Base-by-base conservation (phyloP, 1,140 invertebrate species). In the Aphelinus certus region DNA sequence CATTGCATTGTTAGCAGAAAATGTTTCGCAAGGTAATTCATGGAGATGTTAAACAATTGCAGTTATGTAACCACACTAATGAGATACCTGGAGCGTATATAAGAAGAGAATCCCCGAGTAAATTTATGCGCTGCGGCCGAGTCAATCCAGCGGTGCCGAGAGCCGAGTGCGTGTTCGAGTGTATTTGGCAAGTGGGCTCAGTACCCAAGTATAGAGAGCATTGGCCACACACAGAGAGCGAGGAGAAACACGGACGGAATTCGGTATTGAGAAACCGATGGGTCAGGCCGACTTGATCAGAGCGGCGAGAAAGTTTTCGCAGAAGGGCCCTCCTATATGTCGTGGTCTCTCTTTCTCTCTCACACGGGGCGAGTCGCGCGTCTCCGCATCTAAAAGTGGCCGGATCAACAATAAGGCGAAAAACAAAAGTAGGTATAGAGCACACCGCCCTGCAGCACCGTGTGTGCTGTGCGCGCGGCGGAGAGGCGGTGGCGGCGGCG, bases 41-140 rank as follows among this genome's bases (percentile, higher is more conserved):
- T 65, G 45, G 48, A 65, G 63, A 65, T 65, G 63, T 65, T 65
- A 65, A 65, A 65, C 63, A 65, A 65, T 65, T 65, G 48, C 3
- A 49, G 48, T 65, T 65, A 65, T 48, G 63, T 65, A 65, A 65
- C 26, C 63, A 51, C 10, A 49, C 63, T 65, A 65, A 65, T 65
- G 48, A 42, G 63, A 65, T 65, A 49, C 63, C 63, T 65, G 47
- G 51, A 65, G 63, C 45, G 58, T 60, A 65, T 26, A 26, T 26
- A 26, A 26, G 26, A 65, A 10, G 48, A 65, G 63, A 65, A 65
- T 65, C 10, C 45, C 9, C 7, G 51, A 65, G 63, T 65, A 65
- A 65, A 65, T 65, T 65, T 65, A 65, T 65, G 63, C 63, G 51
- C 47, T 26, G 45, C 55, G 42, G 45, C 42, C 45, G n/a, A 26